Evolutionary conservation across 2,113 vertebrate genomes (phyloP), one percentile per base, ranked within the genome.

Genomic region (Lagopus muta): DNA sequence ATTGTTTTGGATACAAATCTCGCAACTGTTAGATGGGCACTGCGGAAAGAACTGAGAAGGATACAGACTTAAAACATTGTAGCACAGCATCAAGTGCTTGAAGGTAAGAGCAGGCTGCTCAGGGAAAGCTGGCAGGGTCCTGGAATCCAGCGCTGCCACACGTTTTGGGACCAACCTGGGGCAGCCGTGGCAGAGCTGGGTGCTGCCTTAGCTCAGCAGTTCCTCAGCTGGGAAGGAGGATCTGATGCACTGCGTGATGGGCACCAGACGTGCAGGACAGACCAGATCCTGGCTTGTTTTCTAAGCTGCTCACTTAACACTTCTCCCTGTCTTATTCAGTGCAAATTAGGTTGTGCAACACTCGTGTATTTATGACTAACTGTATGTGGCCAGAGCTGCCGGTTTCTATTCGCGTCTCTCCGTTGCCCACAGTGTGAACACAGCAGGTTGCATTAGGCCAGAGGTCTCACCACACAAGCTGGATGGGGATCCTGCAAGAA

Each of bases 21-120:
- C 22, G 13, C 6, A 69, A 11, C 72, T 76, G 52, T n/a, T 1
- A 2, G 47, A n/a, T 2, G 1, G 38, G 65, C 27, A 5, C 57
- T 65, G n/a, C 77, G 27, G 77, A 52, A 88, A 57, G 14, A 67
- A 30, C 28, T 42, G 88, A 57, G 65, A 65, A 80, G 22, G 50
- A 16, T 32, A 11, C 1, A 4, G 75, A 17, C 4, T 30, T 65
- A 52, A 73, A 87, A 73, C 28, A 19, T 32, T 0, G 0, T 0
- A 50, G 42, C 65, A 74, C 5, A 17, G 13, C 58, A 30, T 25
- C 21, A 12, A 82, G 19, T 25, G 32, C 40, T 11, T 28, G 16
- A 82, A 76, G 58, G 34, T 17, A 10, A 32, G 12, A 24, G 54
- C 57, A n/a, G 16, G 24, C 13, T n/a, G n/a, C 14, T 15, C 75